Base-by-base conservation (phyloP, 1,140 invertebrate species). In the Drosophila burlai region DNA sequence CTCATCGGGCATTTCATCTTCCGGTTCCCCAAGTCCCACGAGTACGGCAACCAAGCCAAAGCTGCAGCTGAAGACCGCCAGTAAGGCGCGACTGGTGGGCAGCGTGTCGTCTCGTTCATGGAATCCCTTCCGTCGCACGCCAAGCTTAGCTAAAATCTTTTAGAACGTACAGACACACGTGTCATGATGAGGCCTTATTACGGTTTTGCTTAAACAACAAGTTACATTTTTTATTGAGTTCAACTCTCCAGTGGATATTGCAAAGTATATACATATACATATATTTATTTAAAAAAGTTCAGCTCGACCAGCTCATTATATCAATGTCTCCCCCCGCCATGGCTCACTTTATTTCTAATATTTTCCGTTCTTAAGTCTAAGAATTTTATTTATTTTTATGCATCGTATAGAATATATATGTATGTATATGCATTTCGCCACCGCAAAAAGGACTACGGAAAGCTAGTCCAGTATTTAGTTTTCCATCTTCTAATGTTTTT, bases 101-200 rank as follows among this genome's bases (percentile, higher is more conserved):
- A 93, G 86, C 58, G 76, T 92, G 13, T 92, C 92, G 1, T 89
- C 91, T 29, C 85, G 83, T 29, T 85, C 86, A 13, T 93, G 92
- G 92, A 93, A 93, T 91, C 92, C 91, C 29, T 93, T 93, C 63
- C 74, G 92, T 34, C 91, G 92, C 31, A 91, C 92, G 15, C 89
- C 91, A 15, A 93, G 92, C 71, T 65, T 93, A 55, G 92, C 92
- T 9, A 93, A 93, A 63, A 92, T 93, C 29, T 93, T 93, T 57
- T 93, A 63, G 67, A 55, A 40, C 36, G 10, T 34, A 34, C 50
- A 36, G n/a, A 15, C 18, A 36, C 34, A 9, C 2, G 52, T 36
- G 31, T 54, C 50, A 54, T 54, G n/a, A 54, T 54, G n/a, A 24
- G 52, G 34, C 52, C 52, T 38, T 38, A 0, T 21, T 24, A 36